A percentile compares a stretch with the other conserved stretches of the same genome.
phyloP scores from a whole-genome alignment of 2,888 invertebrate species.

The Onthophagus sagittarius region DNA sequence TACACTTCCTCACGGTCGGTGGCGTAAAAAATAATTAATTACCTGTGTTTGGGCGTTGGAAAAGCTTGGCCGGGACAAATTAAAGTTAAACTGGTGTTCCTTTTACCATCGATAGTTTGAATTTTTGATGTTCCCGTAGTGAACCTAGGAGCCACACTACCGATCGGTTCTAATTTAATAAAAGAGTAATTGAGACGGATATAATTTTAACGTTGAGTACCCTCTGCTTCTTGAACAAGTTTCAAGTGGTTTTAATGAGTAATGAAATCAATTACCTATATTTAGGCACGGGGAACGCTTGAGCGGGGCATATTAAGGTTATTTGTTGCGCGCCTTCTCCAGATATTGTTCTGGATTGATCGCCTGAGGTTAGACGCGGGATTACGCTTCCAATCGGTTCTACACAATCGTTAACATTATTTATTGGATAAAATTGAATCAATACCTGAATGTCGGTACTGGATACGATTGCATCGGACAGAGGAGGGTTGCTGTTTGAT shows the following conservation, averaged over 20 bases:
- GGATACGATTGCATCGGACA: slow-evolving; percentile 73
- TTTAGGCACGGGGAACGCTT: slow-evolving; percentile 60
- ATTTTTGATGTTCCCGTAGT: slow-evolving; percentile 34
- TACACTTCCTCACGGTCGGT: not conserved
- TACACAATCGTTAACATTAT: slow-evolving; percentile 27
- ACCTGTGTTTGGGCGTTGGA: slow-evolving; percentile 71
- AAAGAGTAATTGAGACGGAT: not conserved
- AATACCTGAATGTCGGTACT: slow-evolving; percentile 57
- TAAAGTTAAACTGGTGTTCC: slow-evolving; percentile 53
- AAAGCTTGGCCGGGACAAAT: slow-evolving; percentile 73
- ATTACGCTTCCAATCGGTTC: slow-evolving; percentile 56
- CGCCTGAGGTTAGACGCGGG: slow-evolving; percentile 48
- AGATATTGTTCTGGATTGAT: slow-evolving; percentile 35
- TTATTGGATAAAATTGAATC: slow-evolving; percentile 5
- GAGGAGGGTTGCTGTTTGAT: slow-evolving; percentile 55
- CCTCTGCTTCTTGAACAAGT: slow-evolving; percentile 13
- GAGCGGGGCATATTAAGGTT: slow-evolving; percentile 68
- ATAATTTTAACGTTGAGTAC: not conserved
- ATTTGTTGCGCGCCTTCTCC: slow-evolving; percentile 43
- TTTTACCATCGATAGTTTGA: slow-evolving; percentile 35
- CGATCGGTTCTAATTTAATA: slow-evolving; percentile 51
- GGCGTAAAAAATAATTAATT: slow-evolving; percentile 35
- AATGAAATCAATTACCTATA: slow-evolving; percentile 27
- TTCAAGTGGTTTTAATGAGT: not conserved
- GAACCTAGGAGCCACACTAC: slow-evolving; percentile 54